These are phyloP conservation scores for Drosophila pseudotalamancana DNA, from an alignment of 2,888 invertebrate species.

Conservation along the genomic window DNA sequence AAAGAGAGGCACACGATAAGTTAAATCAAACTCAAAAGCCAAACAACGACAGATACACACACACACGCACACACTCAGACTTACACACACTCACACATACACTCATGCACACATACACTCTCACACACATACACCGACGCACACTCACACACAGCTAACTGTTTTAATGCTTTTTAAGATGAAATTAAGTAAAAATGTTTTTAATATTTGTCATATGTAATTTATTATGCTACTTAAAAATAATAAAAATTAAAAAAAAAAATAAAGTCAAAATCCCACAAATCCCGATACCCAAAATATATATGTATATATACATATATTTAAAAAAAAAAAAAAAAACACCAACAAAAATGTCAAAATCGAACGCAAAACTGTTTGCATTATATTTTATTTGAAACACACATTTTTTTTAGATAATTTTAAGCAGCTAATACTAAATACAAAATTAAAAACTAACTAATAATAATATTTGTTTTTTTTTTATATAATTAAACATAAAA, in stretches of 20 bases:
- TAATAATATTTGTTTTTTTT: conserved; percentile 55
- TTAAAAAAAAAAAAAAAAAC: conserved; percentile 9
- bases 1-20: conserved; percentile 51
- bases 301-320: background rate
- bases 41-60: conserved; percentile 44
- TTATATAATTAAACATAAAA: conserved; percentile 52
- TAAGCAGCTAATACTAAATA: conserved; percentile 63
- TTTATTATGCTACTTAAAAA: conserved; percentile 55
- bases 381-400: conserved; percentile 36
- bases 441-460: conserved; percentile 53
- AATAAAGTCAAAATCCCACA: conserved; percentile 7
- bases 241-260: background rate
- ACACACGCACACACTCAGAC: conserved; percentile 23
- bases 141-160: conserved; percentile 46
- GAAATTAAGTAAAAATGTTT: conserved; percentile 28
- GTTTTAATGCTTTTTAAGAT: conserved; percentile 50
- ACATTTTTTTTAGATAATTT: conserved; percentile 53
- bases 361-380: conserved; percentile 37
- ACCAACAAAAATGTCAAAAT: conserved; percentile 34
- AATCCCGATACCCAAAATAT: conserved; percentile 13
- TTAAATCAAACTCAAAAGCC: conserved; percentile 37
- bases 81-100: conserved; percentile 6
- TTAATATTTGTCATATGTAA: conserved; percentile 50
- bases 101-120: conserved; percentile 2
- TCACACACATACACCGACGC: conserved; percentile 12